Conservation (phyloP, 2,888 invertebrate species). For the Neuroscelio doddi region DNA sequence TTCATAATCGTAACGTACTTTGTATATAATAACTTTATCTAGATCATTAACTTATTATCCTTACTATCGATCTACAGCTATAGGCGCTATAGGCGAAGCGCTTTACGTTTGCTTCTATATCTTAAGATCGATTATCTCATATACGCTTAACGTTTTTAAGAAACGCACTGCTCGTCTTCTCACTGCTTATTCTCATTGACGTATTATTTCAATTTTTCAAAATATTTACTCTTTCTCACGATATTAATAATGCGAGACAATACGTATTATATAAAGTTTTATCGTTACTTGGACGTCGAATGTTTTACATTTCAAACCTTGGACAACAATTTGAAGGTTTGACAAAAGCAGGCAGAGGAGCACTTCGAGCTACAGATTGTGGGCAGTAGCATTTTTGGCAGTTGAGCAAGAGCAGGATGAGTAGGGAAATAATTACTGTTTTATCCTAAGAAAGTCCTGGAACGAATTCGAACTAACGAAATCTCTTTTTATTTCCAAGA, state of each 20-base stretch:
- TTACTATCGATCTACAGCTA: slow-evolving; percentile 36
- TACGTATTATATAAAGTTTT: too few species aligned
- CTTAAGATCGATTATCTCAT: slow-evolving; percentile 31
- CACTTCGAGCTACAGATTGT: slow-evolving; percentile 34
- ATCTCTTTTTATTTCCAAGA: slow-evolving; percentile 2
- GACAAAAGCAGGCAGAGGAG: background rate
- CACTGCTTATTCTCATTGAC: slow-evolving; percentile 5
- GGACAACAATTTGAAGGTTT: too few species aligned
- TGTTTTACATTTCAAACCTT: too few species aligned
- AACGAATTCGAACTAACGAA: background rate
- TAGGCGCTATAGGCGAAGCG: slow-evolving; percentile 58
- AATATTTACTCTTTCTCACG: too few species aligned
- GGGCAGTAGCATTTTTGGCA: slow-evolving; percentile 51
- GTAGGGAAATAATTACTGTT: slow-evolving; percentile 24
- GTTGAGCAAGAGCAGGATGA: slow-evolving; percentile 53
- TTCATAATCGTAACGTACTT: slow-evolving; percentile 34
- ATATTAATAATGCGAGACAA: too few species aligned
- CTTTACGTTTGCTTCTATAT: slow-evolving; percentile 36
- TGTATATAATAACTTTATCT: slow-evolving; percentile 32
- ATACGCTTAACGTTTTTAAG: slow-evolving; percentile 9
- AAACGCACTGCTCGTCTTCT: slow-evolving; percentile 40
- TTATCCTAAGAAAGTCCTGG: slow-evolving; percentile 12
- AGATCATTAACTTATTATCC: slow-evolving; percentile 33
- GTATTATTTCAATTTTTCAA: too few species aligned
- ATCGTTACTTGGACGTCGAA: too few species aligned